Base-by-base conservation (phyloP, 2,888 invertebrate species). In the Hirudinaria manillensis region DNA sequence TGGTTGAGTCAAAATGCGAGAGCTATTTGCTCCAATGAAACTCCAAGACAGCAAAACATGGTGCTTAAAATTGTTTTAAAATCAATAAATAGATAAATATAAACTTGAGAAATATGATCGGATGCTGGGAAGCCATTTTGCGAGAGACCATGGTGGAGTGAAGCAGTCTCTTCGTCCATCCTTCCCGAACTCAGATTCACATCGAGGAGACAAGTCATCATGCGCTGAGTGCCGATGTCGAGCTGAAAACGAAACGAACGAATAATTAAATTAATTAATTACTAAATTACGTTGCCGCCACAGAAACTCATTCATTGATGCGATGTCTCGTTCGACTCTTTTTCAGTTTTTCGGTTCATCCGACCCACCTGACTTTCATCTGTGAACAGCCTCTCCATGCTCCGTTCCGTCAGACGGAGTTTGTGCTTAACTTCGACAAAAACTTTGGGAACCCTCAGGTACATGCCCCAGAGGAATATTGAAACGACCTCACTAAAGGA, bases 91-190 rank as follows among this genome's bases (percentile, higher is more conserved):
- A n/a, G n/a, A 19, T 16, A 45, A 45, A 45, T 45, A 10, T 16
- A 71, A 77, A 88, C 88, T 88, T 89, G 6, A 92, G 85, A 1
- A 94, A 90, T 0, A 95, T 86, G 81, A 92, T 85, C 3, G 92
- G 92, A 88, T 92, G 91, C 19, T 90, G 89, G 0, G 92, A 89
- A 0, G 93, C 92, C 85, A 93, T 87, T 88, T 94, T 93, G 73
- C 92, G 86, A 32, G 91, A 89, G 51, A 91, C 89, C n/a, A 91
- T 84, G 81, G 92, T 92, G 34, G 91, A 89, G 81, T 92, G 92
- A 75, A 88, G 88, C 79, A 91, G 90, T 80, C 89, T 89, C 86
- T 38, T 88, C 87, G 87, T 90, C 90, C 55, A 90, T 90, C 81
- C 91, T 91, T 74, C 89, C 89, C 2, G 89, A 90, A 89, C 45